phyloP scores from a whole-genome alignment of 2,113 vertebrate species.

The Deroptyus accipitrinus region DNA sequence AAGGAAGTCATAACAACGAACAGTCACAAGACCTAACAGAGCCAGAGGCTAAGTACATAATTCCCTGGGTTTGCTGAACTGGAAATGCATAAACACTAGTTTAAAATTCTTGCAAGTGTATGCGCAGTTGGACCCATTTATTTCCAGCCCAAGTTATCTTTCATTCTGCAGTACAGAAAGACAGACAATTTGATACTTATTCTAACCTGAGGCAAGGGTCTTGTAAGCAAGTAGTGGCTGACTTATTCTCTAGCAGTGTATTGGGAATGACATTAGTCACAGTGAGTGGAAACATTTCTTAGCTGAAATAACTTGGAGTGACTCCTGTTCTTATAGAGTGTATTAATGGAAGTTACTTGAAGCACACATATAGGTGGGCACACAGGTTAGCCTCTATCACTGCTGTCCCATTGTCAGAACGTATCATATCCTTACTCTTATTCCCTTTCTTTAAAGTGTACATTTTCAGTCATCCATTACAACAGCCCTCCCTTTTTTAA shows the following conservation, averaged over 20 bases:
- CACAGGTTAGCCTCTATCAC: neutral
- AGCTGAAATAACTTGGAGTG: constrained; percentile 12
- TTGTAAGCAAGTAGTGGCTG: neutral
- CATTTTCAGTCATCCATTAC: neutral
- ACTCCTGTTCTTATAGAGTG: neutral
- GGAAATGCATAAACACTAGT: neutral
- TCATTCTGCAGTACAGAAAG: neutral
- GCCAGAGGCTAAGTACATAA: neutral
- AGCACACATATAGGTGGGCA: neutral
- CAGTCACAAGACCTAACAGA: neutral
- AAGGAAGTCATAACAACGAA: neutral
- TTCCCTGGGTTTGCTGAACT: neutral
- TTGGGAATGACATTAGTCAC: neutral
- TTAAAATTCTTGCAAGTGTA: neutral
- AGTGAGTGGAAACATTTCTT: neutral
- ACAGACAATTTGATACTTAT: constrained; percentile 2
- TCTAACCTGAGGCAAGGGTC: constrained; percentile 37
- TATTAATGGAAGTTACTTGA: neutral
- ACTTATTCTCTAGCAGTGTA: neutral
- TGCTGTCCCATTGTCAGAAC: neutral
- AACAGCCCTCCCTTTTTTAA: neutral
- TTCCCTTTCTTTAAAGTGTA: neutral
- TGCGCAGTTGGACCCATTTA: neutral
- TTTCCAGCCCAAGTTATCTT: neutral
- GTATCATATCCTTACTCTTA: neutral